Evolutionary conservation across 2,113 vertebrate genomes (phyloP).

Genomic region (Spermophilus dauricus): DNA sequence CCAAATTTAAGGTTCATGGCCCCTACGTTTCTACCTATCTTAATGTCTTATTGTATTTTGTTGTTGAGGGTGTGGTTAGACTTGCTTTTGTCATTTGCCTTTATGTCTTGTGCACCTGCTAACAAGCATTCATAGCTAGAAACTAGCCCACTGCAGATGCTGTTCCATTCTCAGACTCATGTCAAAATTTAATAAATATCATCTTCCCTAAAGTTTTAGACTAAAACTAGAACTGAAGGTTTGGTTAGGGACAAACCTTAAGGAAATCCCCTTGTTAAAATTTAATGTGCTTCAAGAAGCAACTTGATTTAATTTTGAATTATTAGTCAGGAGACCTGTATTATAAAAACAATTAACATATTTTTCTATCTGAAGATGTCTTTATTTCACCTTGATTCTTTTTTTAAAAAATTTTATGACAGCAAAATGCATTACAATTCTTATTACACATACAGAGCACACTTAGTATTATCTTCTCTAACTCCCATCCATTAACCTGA

Average conservation of each 20-base stretch:
- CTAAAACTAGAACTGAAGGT: constrained; percentile 47
- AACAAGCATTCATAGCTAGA: not conserved
- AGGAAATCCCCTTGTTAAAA: constrained; percentile 17
- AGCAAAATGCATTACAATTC: too few relatives aligned
- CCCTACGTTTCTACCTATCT: not conserved
- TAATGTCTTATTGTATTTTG: not conserved
- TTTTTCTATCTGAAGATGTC: too few relatives aligned
- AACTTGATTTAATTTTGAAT: constrained; percentile 43
- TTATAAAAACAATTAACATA: not conserved
- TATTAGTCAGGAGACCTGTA: not conserved
- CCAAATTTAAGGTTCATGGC: not conserved
- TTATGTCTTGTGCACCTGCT: not conserved
- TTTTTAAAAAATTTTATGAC: too few relatives aligned
- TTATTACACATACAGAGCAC: too few relatives aligned
- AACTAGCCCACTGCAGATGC: not conserved
- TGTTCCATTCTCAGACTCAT: constrained; percentile 10
- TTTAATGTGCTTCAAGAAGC: constrained; percentile 14
- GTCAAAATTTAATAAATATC: not conserved
- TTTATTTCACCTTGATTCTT: too few relatives aligned
- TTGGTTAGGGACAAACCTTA: constrained; percentile 28
- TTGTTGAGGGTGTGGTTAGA: constrained; percentile 9
- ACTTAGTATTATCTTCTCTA: too few relatives aligned
- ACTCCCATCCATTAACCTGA: too few relatives aligned
- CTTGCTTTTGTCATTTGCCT: not conserved
- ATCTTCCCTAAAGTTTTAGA: constrained; percentile 20